Conservation (phyloP, 2,888 invertebrate genomes). For the Idaea aversata region DNA sequence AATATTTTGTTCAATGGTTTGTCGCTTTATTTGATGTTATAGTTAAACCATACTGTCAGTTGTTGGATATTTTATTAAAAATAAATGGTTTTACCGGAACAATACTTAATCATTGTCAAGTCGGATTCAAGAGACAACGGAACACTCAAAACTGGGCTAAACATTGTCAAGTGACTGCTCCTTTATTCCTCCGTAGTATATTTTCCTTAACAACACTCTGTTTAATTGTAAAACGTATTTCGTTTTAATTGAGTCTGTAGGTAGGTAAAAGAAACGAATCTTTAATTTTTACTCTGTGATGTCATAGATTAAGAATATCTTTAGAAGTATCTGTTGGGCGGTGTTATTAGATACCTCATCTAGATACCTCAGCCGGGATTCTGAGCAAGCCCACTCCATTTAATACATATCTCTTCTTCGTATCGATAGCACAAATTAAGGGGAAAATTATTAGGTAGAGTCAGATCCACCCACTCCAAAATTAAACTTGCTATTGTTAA, state of each 20-base stretch:
- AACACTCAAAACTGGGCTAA: slow-evolving; percentile 23
- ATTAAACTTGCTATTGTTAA: no score
- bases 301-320: no score
- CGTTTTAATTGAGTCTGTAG: slow-evolving; percentile 4
- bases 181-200: slow-evolving; percentile 8
- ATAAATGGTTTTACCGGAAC: slow-evolving; percentile 16
- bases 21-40: not conserved
- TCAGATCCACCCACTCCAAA: no score
- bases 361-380: no score
- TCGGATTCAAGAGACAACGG: slow-evolving; percentile 16
- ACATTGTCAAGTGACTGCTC: slow-evolving; percentile 18
- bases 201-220: slow-evolving; percentile 8
- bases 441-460: no score
- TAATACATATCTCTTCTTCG: no score
- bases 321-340: no score
- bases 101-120: slow-evolving; percentile 20
- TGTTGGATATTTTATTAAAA: slow-evolving; percentile 12
- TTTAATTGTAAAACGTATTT: slow-evolving; percentile 12
- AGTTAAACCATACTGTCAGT: not conserved
- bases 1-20: not conserved
- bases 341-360: no score
- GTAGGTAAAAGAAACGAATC: not conserved
- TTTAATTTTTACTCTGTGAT: no score
- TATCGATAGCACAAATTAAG: no score
- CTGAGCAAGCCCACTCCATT: no score